A percentile compares a stretch with the other conserved stretches of the same genome.
phyloP scores from a whole-genome alignment of 2,797 vertebrate genomes.

The Gymnocypris eckloni region DNA sequence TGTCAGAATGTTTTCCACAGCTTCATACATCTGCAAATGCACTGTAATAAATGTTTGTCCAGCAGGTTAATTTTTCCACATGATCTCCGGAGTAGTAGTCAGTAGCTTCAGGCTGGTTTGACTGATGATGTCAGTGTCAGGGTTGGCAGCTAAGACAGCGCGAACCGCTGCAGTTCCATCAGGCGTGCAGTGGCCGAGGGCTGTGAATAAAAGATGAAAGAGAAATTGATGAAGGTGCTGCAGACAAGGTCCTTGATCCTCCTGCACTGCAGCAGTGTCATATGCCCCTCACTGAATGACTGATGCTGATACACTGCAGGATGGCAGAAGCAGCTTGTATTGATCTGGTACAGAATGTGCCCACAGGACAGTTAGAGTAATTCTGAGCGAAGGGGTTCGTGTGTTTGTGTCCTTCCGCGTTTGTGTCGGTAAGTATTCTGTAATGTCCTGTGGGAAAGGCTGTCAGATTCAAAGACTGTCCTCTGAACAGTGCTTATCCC shows the following conservation, averaged over 20 bases:
- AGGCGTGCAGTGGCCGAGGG: constrained; percentile 37
- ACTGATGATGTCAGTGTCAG: constrained; percentile 50
- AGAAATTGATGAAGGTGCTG: constrained; percentile 56
- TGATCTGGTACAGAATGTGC: constrained; percentile 45
- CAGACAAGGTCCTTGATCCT: constrained; percentile 49
- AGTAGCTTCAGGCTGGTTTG: constrained; percentile 41
- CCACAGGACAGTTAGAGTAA: constrained; percentile 50
- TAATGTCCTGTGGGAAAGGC: constrained; percentile 48
- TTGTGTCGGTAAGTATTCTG: constrained; percentile 33
- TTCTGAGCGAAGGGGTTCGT: constrained; percentile 24
- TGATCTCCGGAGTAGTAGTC: constrained; percentile 14
- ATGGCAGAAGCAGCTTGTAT: constrained; percentile 51
- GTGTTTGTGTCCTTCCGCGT: constrained; percentile 12
- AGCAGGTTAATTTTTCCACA: constrained; percentile 20
- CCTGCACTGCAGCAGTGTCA: constrained; percentile 45
- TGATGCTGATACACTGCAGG: constrained; percentile 48
- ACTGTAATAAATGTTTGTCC: neutral
- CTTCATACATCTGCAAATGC: neutral
- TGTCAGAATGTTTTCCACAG: neutral
- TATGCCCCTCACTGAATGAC: constrained; percentile 49
- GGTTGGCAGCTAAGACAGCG: constrained; percentile 43
- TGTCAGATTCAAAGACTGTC: constrained; percentile 63
- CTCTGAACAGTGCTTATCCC: constrained; percentile 62
- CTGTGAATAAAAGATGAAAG: constrained; percentile 51
- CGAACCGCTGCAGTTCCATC: constrained; percentile 31